phyloP scores from a whole-genome alignment of 1,140 invertebrate species.

The Formica exsecta region DNA sequence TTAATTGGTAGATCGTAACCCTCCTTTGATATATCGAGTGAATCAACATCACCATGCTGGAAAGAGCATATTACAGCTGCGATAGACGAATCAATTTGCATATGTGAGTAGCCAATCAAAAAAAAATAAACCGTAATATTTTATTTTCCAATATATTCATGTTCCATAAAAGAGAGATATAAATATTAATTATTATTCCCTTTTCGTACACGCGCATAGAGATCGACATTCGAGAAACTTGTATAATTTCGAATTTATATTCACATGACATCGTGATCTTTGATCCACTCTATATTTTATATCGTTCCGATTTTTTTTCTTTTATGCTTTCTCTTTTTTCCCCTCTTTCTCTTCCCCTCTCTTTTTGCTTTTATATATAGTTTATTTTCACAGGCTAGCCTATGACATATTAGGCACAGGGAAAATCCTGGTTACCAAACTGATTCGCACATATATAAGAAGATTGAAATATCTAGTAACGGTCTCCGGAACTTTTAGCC shows the following conservation, averaged over 20 bases:
- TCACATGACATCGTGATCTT: background rate
- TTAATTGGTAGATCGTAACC: conserved; percentile 67
- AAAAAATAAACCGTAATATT: background rate
- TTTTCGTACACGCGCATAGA: background rate
- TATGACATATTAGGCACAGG: conserved; percentile 72
- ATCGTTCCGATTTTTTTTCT: background rate
- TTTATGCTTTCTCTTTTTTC: background rate
- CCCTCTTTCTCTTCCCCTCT: background rate
- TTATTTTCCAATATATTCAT: too few relatives aligned
- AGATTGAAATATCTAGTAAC: conserved; percentile 4
- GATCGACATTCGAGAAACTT: background rate
- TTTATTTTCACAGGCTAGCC: conserved; percentile 43
- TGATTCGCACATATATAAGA: conserved; percentile 23
- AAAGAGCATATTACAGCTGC: background rate
- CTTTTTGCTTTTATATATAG: background rate
- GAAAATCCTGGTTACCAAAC: conserved; percentile 54
- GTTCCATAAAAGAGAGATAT: too few relatives aligned
- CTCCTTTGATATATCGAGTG: conserved; percentile 11
- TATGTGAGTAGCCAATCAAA: background rate
- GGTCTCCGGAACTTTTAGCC: background rate
- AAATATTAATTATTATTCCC: background rate
- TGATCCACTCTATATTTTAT: conserved; percentile 12
- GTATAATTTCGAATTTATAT: background rate
- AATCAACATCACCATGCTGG: conserved; percentile 8
- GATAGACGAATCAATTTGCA: background rate